These are phyloP conservation scores for Panulirus ornatus DNA, from an alignment of 1,140 invertebrate species.

Conservation along the genomic window DNA sequence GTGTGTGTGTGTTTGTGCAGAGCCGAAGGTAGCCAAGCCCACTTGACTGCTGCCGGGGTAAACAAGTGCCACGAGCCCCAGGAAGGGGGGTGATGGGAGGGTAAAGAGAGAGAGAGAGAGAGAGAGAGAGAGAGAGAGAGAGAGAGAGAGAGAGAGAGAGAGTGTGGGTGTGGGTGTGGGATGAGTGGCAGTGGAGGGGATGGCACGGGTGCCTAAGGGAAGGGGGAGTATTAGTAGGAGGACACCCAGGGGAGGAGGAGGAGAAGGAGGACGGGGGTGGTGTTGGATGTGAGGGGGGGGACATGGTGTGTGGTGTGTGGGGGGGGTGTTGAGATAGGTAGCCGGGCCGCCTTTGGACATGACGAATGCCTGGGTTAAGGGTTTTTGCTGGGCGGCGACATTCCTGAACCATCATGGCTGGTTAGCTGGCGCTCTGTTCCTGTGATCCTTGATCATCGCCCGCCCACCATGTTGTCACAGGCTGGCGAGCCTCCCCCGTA, in stretches of 20 bases:
- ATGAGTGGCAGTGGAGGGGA: background rate
- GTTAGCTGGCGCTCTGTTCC: too few species aligned
- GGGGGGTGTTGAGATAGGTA: too few species aligned
- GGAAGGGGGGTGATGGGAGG: background rate
- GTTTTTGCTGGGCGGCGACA: too few species aligned
- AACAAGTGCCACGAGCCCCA: background rate
- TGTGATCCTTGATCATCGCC: too few species aligned
- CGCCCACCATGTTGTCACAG: too few species aligned
- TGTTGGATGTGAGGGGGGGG: background rate
- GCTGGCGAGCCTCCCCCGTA: too few species aligned
- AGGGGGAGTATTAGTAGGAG: background rate
- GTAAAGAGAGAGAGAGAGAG: conserved; percentile 33
- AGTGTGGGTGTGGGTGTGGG: background rate
- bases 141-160: conserved; percentile 6
- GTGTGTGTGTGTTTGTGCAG: too few species aligned
- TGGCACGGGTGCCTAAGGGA: conserved; percentile 1
- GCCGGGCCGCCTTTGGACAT: too few species aligned
- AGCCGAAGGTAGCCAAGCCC: too few species aligned
- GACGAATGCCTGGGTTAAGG: too few species aligned
- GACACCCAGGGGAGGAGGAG: background rate
- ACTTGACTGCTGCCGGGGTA: too few species aligned
- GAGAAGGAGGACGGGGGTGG: background rate
- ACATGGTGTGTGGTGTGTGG: background rate
- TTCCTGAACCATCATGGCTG: too few species aligned
- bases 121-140: background rate